phyloP scores from a whole-genome alignment of 2,113 vertebrate genomes.

The Hippocampus comes region DNA sequence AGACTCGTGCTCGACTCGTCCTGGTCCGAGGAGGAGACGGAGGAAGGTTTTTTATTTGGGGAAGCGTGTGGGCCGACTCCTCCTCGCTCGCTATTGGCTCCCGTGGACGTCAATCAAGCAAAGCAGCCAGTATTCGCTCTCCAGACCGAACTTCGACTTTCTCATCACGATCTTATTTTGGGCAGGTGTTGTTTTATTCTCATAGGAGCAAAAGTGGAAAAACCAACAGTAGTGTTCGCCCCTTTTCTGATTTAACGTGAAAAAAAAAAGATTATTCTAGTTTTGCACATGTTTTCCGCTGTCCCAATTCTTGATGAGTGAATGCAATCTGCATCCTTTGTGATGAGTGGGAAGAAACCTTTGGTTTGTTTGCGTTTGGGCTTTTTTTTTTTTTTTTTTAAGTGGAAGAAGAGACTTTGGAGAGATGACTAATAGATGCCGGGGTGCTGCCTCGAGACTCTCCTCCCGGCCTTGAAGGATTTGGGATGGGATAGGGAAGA shows the following conservation, averaged over 20 bases:
- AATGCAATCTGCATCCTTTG: constrained; percentile 21
- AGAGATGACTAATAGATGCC: constrained; percentile 80
- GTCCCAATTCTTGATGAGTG: neutral
- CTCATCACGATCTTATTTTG: neutral
- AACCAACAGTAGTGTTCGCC: neutral
- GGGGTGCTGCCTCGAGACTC: constrained; percentile 79
- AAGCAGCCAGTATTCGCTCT: neutral
- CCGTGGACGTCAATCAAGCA: constrained; percentile 79
- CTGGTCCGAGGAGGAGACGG: constrained; percentile 23
- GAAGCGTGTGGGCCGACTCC: constrained; percentile 75
- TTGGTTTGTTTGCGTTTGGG: constrained; percentile 82
- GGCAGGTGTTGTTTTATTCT: neutral
- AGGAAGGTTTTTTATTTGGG: constrained; percentile 79
- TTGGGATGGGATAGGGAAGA: constrained; percentile 80
- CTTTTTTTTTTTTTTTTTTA: constrained; percentile 62
- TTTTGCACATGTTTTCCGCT: neutral
- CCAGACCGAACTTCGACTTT: neutral
- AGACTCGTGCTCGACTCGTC: neutral
- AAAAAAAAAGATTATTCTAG: neutral
- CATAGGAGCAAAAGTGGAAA: neutral
- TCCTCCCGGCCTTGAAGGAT: constrained; percentile 75
- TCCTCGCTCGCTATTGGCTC: constrained; percentile 80
- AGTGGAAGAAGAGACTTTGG: too few species aligned
- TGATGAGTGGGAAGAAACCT: constrained; percentile 44
- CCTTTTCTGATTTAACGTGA: too few species aligned